These are phyloP conservation scores for Euura saliciscinereae DNA, from an alignment of 1,140 invertebrate species.

Conservation along the genomic window DNA sequence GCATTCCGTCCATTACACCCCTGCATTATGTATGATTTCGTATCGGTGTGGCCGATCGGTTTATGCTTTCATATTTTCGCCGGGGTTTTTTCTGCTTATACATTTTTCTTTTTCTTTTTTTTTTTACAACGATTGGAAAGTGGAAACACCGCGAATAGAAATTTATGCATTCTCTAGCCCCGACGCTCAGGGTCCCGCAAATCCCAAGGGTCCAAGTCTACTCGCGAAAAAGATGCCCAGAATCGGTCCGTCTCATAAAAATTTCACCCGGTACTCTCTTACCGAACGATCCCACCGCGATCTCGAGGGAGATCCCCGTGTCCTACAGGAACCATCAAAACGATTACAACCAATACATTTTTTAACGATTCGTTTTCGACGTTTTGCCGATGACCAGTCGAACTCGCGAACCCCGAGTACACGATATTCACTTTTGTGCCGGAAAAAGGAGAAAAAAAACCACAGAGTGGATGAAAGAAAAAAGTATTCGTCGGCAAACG, in stretches of 20 bases:
- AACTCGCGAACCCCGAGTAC: background rate
- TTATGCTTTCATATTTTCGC: constrained; percentile 57
- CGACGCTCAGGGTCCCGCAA: background rate
- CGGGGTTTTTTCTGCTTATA: constrained; percentile 37
- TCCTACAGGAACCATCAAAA: constrained; percentile 48
- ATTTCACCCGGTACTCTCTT: constrained; percentile 56
- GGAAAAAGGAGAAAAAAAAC: background rate
- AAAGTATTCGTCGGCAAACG: background rate
- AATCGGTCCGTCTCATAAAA: constrained; percentile 53
- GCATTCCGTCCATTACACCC: constrained; percentile 43
- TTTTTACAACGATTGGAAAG: constrained; percentile 56
- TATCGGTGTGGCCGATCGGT: constrained; percentile 56
- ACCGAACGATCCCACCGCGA: constrained; percentile 52
- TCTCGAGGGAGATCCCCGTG: constrained; percentile 46
- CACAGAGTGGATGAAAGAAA: background rate
- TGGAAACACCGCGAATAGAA: constrained; percentile 49
- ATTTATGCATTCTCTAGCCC: constrained; percentile 18
- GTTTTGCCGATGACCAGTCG: background rate
- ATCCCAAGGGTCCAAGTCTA: constrained; percentile 10
- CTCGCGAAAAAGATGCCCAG: constrained; percentile 8
- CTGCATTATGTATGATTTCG: constrained; percentile 50
- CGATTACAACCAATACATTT: constrained; percentile 47
- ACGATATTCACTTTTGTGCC: background rate
- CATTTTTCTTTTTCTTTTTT: background rate
- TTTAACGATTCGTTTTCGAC: constrained; percentile 30